A percentile compares a stretch with the other conserved stretches of the same genome.
Evolutionary conservation across 2,797 vertebrate genomes (phyloP).

Genomic region (Sebastes melanostomus): DNA sequence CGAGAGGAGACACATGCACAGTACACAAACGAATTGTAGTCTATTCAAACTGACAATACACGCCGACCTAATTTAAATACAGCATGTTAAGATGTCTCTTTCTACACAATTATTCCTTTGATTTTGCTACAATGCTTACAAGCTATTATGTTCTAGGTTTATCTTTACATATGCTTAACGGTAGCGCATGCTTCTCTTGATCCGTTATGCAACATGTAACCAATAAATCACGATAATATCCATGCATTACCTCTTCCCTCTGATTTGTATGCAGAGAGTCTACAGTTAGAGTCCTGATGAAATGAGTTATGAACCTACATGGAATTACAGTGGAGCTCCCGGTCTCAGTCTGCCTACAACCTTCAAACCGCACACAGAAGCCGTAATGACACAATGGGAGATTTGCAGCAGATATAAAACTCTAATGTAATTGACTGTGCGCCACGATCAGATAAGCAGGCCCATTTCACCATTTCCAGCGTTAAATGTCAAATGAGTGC

Average conservation of each 20-base stretch:
- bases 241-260: conserved; percentile 6
- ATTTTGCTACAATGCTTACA: neutral
- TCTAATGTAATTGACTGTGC: conserved; percentile 70
- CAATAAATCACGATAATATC: conserved; percentile 22
- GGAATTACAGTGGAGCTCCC: conserved; percentile 22
- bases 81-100: neutral
- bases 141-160: neutral
- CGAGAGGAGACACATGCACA: neutral
- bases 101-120: neutral
- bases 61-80: neutral
- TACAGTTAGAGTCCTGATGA: conserved; percentile 9
- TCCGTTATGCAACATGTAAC: neutral
- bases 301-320: conserved; percentile 41
- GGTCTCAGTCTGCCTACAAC: conserved; percentile 15
- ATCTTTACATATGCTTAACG: neutral
- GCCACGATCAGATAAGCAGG: conserved; percentile 76
- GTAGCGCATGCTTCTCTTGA: neutral
- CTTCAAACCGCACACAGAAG: conserved; percentile 60
- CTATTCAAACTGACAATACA: neutral
- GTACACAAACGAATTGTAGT: neutral
- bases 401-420: conserved; percentile 72
- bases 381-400: conserved; percentile 57
- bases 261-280: conserved; percentile 36
- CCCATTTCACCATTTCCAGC: conserved; percentile 51
- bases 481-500: conserved; percentile 56